These are phyloP conservation scores for Orussus abietinus DNA, from an alignment of 1,140 invertebrate genomes.

Conservation along the genomic window DNA sequence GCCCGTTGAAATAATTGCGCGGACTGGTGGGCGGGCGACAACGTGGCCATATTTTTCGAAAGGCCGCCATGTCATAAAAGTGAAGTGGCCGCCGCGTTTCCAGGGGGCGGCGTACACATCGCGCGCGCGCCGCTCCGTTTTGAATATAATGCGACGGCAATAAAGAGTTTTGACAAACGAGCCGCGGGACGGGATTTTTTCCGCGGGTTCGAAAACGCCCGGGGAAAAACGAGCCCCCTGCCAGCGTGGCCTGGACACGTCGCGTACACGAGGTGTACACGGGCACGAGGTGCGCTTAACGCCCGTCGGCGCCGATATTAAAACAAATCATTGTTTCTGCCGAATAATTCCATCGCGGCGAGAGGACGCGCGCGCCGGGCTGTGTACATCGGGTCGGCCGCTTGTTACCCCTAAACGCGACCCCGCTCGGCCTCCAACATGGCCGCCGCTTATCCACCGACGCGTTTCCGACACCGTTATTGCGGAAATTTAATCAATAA, in stretches of 20 bases:
- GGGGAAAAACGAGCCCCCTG: slow-evolving; percentile 27
- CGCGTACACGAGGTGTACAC: slow-evolving; percentile 30
- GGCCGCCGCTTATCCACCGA: background rate
- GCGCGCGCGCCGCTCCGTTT: slow-evolving; percentile 29
- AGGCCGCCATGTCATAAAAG: slow-evolving; percentile 22
- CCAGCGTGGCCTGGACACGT: slow-evolving; percentile 28
- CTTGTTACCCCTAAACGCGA: background rate
- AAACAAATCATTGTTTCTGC: slow-evolving; percentile 21
- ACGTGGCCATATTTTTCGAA: too few species aligned
- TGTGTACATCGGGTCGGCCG: slow-evolving; percentile 21
- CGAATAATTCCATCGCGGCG: slow-evolving; percentile 13
- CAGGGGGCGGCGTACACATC: slow-evolving; percentile 22
- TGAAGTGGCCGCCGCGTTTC: slow-evolving; percentile 33
- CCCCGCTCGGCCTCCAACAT: background rate
- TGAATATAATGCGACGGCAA: slow-evolving; percentile 38
- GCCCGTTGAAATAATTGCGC: too few species aligned
- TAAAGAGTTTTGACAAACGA: slow-evolving; percentile 42
- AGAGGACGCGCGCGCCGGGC: slow-evolving; percentile 14
- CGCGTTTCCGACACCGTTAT: background rate
- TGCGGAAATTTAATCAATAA: background rate
- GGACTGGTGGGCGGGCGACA: too few species aligned
- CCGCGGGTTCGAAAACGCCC: slow-evolving; percentile 29
- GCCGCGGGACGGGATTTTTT: slow-evolving; percentile 13
- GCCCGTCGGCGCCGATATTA: slow-evolving; percentile 7
- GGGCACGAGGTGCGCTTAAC: slow-evolving; percentile 2